Evolutionary conservation across 2,113 vertebrate genomes (phyloP).

Genomic region (Leptodactylus fuscus): DNA sequence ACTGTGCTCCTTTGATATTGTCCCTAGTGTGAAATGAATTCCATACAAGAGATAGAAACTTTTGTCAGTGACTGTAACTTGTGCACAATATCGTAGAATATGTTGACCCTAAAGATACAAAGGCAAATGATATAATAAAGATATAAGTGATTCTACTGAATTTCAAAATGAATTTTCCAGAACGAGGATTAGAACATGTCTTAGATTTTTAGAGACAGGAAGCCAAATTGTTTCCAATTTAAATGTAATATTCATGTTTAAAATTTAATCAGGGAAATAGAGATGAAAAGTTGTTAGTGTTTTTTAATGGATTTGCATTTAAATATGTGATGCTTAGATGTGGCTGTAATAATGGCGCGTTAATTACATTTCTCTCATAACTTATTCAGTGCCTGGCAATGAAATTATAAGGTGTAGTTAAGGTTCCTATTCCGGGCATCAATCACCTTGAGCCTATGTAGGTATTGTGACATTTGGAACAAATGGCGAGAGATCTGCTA

Average conservation of each 20-base stretch:
- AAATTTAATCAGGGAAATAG: slow-evolving; percentile 8
- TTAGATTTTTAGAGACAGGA: neutral
- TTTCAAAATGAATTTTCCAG: neutral
- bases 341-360: slow-evolving; percentile 18
- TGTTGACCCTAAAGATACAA: neutral
- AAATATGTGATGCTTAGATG: slow-evolving; percentile 7
- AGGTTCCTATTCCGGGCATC: neutral
- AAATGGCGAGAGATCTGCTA: slow-evolving; percentile 33
- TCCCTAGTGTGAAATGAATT: no score
- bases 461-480: slow-evolving; percentile 3
- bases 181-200: neutral
- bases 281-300: slow-evolving; percentile 10
- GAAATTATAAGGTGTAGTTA: slow-evolving; percentile 16
- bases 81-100: no score
- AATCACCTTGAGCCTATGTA: slow-evolving; percentile 19
- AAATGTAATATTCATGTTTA: slow-evolving; percentile 39
- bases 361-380: slow-evolving; percentile 19
- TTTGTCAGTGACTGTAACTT: no score
- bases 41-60: no score
- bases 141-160: neutral
- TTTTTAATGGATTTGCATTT: neutral
- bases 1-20: no score
- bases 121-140: neutral
- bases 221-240: slow-evolving; percentile 36
- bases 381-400: slow-evolving; percentile 27